Conservation (phyloP, 2,797 vertebrate species). For the Halcyon smyrnensis region DNA sequence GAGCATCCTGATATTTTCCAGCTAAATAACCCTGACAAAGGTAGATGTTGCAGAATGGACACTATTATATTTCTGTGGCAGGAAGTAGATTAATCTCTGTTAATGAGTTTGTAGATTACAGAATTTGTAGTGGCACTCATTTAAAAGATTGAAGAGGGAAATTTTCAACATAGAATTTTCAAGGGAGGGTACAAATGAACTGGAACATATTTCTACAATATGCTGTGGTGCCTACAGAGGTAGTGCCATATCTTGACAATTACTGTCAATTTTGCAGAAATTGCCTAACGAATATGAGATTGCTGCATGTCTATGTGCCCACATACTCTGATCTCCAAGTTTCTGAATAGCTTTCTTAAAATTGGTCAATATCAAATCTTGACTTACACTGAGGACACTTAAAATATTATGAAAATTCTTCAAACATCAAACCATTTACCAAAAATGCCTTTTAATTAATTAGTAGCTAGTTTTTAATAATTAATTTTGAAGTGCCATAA, state of each 20-base stretch:
- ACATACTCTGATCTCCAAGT: neutral
- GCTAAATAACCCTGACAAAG: constrained; percentile 95
- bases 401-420: neutral
- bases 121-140: neutral
- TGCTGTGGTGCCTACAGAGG: neutral
- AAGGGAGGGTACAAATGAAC: neutral
- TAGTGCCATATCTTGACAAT: neutral
- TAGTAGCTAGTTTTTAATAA: neutral
- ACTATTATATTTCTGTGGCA: neutral
- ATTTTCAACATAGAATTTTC: neutral
- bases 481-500: neutral
- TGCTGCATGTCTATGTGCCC: neutral
- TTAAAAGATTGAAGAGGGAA: neutral
- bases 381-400: neutral
- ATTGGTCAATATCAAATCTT: neutral
- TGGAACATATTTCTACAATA: neutral
- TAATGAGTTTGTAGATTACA: neutral
- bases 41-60: constrained; percentile 65
- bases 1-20: constrained; percentile 95
- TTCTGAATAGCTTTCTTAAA: neutral
- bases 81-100: neutral
- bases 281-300: neutral
- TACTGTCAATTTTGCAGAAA: neutral
- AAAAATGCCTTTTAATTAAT: neutral
- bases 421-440: neutral